Conservation (phyloP, 2,797 vertebrate species). For the Erpetoichthys calabaricus region DNA sequence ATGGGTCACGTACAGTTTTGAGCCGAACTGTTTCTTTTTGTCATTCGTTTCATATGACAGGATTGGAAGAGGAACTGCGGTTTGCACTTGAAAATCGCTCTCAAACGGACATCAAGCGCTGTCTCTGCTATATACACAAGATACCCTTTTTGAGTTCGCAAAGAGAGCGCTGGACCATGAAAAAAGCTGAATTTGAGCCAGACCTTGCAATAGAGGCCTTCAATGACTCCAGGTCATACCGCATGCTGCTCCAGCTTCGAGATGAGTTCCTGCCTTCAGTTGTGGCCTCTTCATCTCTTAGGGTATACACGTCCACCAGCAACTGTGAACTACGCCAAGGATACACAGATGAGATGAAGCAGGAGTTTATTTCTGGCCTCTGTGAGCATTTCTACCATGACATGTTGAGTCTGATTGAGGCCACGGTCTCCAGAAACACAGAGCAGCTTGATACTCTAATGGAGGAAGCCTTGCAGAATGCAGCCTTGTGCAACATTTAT, state of each 20-base stretch:
- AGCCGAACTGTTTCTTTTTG: no score
- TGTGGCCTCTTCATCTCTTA: slow-evolving; percentile 30
- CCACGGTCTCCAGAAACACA: neutral
- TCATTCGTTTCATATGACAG: slow-evolving; percentile 23
- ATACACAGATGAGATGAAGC: slow-evolving; percentile 38
- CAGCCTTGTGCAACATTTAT: slow-evolving; percentile 34
- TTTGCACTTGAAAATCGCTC: slow-evolving; percentile 35
- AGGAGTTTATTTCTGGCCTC: slow-evolving; percentile 36
- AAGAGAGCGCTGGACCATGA: slow-evolving; percentile 9
- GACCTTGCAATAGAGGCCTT: slow-evolving; percentile 6
- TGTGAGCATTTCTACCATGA: slow-evolving; percentile 48
- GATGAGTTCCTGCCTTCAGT: slow-evolving; percentile 44
- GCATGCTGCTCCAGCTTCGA: slow-evolving; percentile 37
- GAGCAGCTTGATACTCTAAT: slow-evolving; percentile 6
- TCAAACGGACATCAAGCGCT: slow-evolving; percentile 26
- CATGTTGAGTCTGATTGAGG: slow-evolving; percentile 34
- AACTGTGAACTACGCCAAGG: slow-evolving; percentile 34
- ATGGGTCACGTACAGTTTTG: no score
- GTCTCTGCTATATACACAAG: slow-evolving; percentile 54
- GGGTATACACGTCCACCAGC: slow-evolving; percentile 41
- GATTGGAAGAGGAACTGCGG: slow-evolving; percentile 46
- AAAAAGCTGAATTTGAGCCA: neutral
- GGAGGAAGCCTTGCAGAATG: slow-evolving; percentile 34
- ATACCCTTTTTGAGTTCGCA: slow-evolving; percentile 24
- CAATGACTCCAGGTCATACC: neutral